Evolutionary conservation across 2,113 vertebrate genomes (phyloP).

Genomic region (Mustelus asterias): DNA sequence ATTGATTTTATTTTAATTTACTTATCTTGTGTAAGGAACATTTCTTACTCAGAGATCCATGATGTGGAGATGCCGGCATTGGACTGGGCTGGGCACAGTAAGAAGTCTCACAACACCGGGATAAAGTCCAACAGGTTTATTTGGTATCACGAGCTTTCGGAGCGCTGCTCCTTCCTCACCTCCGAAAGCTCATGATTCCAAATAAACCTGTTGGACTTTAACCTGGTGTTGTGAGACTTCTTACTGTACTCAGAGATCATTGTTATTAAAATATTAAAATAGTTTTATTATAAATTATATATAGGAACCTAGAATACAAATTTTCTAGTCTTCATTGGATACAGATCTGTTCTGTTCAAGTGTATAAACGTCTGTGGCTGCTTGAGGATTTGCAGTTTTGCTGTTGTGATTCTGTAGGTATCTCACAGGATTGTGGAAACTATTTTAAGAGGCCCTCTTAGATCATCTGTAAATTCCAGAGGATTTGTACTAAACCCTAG

Average conservation of each 20-base stretch:
- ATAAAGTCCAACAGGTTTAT: too few relatives aligned
- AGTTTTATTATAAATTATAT: background rate
- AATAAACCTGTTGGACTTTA: too few relatives aligned
- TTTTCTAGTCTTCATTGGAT: background rate
- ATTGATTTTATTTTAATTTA: background rate
- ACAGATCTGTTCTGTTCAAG: background rate
- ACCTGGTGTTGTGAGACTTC: too few relatives aligned
- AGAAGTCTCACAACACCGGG: too few relatives aligned
- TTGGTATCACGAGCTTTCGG: too few relatives aligned
- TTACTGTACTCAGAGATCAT: background rate
- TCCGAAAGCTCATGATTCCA: too few relatives aligned
- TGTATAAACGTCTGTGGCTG: background rate
- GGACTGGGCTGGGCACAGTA: too few relatives aligned
- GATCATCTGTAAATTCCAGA: conserved; percentile 4
- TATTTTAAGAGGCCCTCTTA: background rate
- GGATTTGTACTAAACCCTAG: conserved; percentile 11
- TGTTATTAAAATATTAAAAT: background rate
- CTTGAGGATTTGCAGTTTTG: background rate
- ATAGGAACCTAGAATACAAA: background rate
- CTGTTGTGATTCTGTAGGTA: background rate
- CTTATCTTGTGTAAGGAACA: background rate
- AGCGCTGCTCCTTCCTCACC: too few relatives aligned
- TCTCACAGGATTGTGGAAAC: background rate
- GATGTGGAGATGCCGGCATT: too few relatives aligned
- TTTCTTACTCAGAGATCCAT: background rate